Evolutionary conservation across 1,140 invertebrate genomes (phyloP).

Genomic region (Nylanderia fulva): DNA sequence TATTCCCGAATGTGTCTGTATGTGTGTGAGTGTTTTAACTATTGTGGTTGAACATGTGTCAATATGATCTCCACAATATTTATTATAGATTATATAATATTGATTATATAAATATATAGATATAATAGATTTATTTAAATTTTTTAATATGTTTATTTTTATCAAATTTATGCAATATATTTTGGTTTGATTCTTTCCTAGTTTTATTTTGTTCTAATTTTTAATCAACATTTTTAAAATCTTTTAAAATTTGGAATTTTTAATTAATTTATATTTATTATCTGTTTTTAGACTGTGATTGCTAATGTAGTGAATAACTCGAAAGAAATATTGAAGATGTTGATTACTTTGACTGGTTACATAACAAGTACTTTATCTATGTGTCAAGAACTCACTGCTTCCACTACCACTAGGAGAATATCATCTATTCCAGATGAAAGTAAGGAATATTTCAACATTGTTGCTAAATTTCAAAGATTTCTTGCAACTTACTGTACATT

Average conservation of each 20-base stretch:
- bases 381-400: conserved; percentile 73
- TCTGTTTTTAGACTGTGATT: conserved; percentile 71
- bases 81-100: too few species aligned
- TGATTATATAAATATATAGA: too few species aligned
- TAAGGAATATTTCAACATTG: conserved; percentile 48
- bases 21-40: too few species aligned
- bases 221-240: not conserved
- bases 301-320: conserved; percentile 74
- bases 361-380: conserved; percentile 76
- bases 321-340: conserved; percentile 74
- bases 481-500: not conserved
- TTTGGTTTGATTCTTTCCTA: too few species aligned
- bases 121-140: too few species aligned
- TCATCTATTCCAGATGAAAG: conserved; percentile 64
- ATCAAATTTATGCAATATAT: too few species aligned
- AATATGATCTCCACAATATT: too few species aligned
- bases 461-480: not conserved
- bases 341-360: conserved; percentile 74
- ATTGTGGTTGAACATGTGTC: too few species aligned
- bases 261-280: conserved; percentile 11
- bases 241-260: not conserved
- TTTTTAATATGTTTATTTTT: too few species aligned
- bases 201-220: conserved; percentile 19
- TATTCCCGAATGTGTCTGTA: too few species aligned
- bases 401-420: conserved; percentile 33